A percentile compares a stretch with the other conserved stretches of the same genome.
These are phyloP conservation scores for Anabas testudineus DNA, from an alignment of 2,797 vertebrate genomes.

Conservation along the genomic window DNA sequence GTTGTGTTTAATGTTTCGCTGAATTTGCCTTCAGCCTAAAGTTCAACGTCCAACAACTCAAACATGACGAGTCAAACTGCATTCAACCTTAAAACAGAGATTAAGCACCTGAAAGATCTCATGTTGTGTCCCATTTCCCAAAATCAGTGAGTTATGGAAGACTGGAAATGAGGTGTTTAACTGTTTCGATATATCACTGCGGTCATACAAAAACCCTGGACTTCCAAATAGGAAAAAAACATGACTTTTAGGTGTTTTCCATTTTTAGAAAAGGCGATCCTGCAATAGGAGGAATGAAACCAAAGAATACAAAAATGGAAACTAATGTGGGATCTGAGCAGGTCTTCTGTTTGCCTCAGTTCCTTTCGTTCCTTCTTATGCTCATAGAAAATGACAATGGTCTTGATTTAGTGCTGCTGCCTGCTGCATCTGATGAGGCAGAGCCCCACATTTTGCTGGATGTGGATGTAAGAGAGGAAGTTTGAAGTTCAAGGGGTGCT, in stretches of 20 bases:
- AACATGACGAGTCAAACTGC: constrained; percentile 15
- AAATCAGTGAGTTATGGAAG: constrained; percentile 56
- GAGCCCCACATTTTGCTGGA: constrained; percentile 39
- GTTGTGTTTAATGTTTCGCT: constrained; percentile 27
- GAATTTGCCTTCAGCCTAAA: constrained; percentile 5
- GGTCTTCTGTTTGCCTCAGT: constrained; percentile 31
- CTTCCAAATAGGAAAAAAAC: neutral
- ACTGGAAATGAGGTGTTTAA: constrained; percentile 41
- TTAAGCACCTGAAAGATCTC: constrained; percentile 35
- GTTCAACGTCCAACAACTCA: constrained; percentile 34
- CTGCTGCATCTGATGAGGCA: constrained; percentile 65
- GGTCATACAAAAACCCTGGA: neutral
- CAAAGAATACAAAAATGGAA: constrained; percentile 18
- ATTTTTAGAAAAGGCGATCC: constrained; percentile 13
- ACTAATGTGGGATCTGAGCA: constrained; percentile 18
- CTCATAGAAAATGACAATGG: constrained; percentile 7
- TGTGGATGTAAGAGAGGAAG: constrained; percentile 16
- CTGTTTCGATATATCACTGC: constrained; percentile 18
- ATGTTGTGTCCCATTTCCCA: neutral
- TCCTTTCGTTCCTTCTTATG: constrained; percentile 40
- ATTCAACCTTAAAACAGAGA: constrained; percentile 1
- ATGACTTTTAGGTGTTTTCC: neutral
- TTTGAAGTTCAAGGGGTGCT: constrained; percentile 14
- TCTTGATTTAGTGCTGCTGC: constrained; percentile 67
- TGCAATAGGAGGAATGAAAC: constrained; percentile 3